Base-by-base conservation (phyloP, 2,113 vertebrate genomes). In the Stigmatopora nigra region DNA sequence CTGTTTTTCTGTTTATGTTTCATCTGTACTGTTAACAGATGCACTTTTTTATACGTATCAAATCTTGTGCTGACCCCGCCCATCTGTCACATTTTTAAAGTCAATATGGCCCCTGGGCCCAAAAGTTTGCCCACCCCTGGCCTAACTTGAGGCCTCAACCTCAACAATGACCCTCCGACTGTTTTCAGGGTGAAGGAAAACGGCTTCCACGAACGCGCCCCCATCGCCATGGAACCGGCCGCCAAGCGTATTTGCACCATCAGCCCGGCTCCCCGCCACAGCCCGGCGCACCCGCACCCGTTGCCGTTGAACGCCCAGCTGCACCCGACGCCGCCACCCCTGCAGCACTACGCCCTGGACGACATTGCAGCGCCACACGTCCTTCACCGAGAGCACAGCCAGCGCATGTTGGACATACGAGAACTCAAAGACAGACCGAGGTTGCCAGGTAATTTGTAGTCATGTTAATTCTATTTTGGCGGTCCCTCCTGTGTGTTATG, bases 161-260 rank as follows among this genome's bases (percentile, higher is more conserved):
- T 64, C 15, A n/a, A 2, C 49, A 20, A 36, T 12, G 17, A 9
- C 15, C 16, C 8, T 2, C 51, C 19, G 6, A 60, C 6, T 3
- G 13, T 19, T 70, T 87, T 82, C 72, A 97, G 97, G 82, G 91
- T 63, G 17, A 92, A 98, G 79, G 97, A 99, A 69, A 93, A 88
- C 58, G 91, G 90, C 61, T 98, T 97, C 85, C 90, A 90, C 0
- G 97, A 99, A 71, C 94, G 95, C 58, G 95, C 95, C 0, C 59
- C 93, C 0, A 73, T 92, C 44, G 85, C 93, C 0, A 72, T 96
- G 12, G 96, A 97, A 80, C 95, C 96, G 1, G 92, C 95, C 0
- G 91, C 94, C 52, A 98, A 99, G 77, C 89, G 96, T 46, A 95
- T 98, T 60, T 99, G 96, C 88, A 99, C 97, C 86, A 98, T 98